Conservation (phyloP, 2,888 invertebrate species). For the Ceratothoa steindachneri region DNA sequence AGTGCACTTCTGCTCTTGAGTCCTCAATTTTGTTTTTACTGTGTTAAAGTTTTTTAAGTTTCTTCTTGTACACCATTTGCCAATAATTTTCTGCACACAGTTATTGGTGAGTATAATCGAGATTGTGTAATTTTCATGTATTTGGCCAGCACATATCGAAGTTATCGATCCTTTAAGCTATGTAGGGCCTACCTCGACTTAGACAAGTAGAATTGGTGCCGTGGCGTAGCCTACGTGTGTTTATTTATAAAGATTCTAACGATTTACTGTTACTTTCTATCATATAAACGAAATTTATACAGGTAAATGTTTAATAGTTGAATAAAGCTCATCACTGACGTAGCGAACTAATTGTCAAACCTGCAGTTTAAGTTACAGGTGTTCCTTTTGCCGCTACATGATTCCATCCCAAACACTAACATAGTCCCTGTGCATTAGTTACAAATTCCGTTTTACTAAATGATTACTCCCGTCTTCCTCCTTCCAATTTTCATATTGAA, state of each 20-base stretch:
- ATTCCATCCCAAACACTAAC: too few species aligned
- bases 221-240: neutral
- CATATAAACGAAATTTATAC: too few species aligned
- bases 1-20: constrained; percentile 26
- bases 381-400: too few species aligned
- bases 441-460: too few species aligned
- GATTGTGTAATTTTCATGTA: too few species aligned
- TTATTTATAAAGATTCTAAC: neutral
- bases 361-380: too few species aligned
- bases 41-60: constrained; percentile 25
- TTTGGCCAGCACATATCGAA: neutral
- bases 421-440: too few species aligned
- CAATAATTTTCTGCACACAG: constrained; percentile 18
- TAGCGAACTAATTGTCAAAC: too few species aligned
- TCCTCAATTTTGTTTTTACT: constrained; percentile 23
- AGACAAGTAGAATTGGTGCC: neutral
- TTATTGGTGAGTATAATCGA: constrained; percentile 8
- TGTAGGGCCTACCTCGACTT: neutral
- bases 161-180: constrained; percentile 4
- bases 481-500: too few species aligned
- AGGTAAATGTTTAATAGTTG: too few species aligned
- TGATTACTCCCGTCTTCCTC: too few species aligned
- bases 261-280: neutral
- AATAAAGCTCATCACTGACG: too few species aligned
- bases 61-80: constrained; percentile 15